Evolutionary conservation across 2,888 invertebrate genomes (phyloP).

Genomic region (Scaptomyza polygonia): DNA sequence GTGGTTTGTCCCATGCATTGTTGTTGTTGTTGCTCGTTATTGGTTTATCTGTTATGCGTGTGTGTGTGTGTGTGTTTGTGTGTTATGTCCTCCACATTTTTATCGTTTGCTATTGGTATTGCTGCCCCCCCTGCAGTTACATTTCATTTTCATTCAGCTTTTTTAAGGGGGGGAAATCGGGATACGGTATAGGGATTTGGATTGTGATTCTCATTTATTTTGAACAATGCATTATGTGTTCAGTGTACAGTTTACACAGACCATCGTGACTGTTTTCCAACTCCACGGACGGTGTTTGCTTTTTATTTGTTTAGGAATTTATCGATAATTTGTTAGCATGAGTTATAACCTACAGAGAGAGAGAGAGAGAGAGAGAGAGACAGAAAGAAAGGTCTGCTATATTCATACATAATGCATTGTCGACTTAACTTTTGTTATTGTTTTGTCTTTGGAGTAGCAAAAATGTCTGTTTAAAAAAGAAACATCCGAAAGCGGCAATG

Average conservation of each 20-base stretch:
- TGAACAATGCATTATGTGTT: constrained; percentile 49
- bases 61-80: constrained; percentile 12
- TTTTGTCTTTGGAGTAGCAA: constrained; percentile 13
- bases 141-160: constrained; percentile 46
- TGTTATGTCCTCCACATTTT: constrained; percentile 23
- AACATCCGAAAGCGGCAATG: too few species aligned
- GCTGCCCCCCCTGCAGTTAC: constrained; percentile 49
- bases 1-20: constrained; percentile 23
- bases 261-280: background rate
- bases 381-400: too few species aligned
- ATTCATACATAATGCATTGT: constrained; percentile 7
- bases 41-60: constrained; percentile 64
- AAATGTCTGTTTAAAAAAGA: background rate
- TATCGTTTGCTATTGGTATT: constrained; percentile 37
- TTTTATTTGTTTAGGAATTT: constrained; percentile 56
- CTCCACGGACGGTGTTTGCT: constrained; percentile 17
- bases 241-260: background rate
- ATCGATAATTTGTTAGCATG: constrained; percentile 69
- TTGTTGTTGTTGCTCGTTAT: constrained; percentile 52
- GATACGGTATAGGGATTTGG: constrained; percentile 29
- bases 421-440: constrained; percentile 9
- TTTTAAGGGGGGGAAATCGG: background rate
- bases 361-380: too few species aligned
- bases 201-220: constrained; percentile 38
- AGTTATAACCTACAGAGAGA: constrained; percentile 32